A percentile compares a stretch with the other conserved stretches of the same genome.
Conservation (phyloP, 1,140 invertebrate species). For the Spodoptera frugiperda region DNA sequence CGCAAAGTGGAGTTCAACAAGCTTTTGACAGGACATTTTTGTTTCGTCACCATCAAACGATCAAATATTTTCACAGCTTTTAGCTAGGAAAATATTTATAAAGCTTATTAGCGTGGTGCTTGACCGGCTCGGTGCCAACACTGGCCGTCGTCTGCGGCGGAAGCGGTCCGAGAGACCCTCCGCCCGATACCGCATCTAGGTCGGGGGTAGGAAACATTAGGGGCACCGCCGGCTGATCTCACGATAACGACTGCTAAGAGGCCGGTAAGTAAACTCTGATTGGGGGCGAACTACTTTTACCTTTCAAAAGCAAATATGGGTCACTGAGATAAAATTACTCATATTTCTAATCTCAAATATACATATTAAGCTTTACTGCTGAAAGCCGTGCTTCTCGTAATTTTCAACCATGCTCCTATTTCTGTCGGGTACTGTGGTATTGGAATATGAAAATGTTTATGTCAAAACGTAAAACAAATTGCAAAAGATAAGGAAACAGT, state of each 20-base stretch:
- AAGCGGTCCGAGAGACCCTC: neutral
- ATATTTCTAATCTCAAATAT: too few species aligned
- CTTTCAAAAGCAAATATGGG: slow-evolving; percentile 8
- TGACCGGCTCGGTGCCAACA: neutral
- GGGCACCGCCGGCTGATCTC: slow-evolving; percentile 16
- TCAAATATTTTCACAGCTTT: too few species aligned
- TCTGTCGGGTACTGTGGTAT: neutral
- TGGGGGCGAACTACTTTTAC: slow-evolving; percentile 4
- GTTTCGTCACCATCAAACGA: too few species aligned
- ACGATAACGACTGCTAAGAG: slow-evolving; percentile 11
- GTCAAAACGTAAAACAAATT: neutral
- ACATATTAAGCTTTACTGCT: too few species aligned
- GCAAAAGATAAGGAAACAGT: neutral
- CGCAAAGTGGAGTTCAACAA: too few species aligned
- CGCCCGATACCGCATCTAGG: slow-evolving; percentile 19
- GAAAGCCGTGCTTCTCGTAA: too few species aligned
- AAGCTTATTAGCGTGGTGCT: too few species aligned
- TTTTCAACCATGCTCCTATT: too few species aligned
- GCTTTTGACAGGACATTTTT: too few species aligned
- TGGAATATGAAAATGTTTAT: neutral
- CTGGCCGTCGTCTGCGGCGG: slow-evolving; percentile 8
- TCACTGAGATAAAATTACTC: neutral
- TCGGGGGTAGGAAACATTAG: slow-evolving; percentile 22
- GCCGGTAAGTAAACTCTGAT: slow-evolving; percentile 3
- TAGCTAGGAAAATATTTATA: too few species aligned